Conservation (phyloP, 2,797 vertebrate species). For the Emys orbicularis region DNA sequence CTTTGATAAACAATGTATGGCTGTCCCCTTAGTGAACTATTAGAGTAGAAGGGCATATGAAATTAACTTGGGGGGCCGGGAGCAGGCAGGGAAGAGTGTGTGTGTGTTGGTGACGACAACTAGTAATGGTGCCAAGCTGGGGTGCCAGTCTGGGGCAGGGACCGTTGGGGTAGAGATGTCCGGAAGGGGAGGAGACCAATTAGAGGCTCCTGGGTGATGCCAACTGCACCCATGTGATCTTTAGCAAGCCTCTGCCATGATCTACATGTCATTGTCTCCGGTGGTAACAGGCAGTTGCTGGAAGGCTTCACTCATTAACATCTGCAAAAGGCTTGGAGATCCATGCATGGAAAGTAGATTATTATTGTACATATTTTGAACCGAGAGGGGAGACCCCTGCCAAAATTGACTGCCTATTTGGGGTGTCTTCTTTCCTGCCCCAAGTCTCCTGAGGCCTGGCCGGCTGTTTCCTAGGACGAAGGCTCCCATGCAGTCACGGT, state of each 20-base stretch:
- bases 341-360: not conserved
- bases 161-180: not conserved
- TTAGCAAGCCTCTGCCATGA: not conserved
- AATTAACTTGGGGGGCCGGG: not conserved
- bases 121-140: not conserved
- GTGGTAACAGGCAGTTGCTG: accelerated
- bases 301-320: accelerated
- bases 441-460: accelerated
- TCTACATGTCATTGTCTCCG: accelerated
- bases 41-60: not conserved
- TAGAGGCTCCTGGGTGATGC: not conserved
- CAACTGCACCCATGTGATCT: not conserved
- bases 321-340: not conserved
- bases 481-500: accelerated
- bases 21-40: not conserved
- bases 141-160: not conserved
- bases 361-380: not conserved
- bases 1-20: conserved; percentile 21
- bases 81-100: not conserved
- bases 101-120: not conserved
- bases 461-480: not conserved
- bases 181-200: not conserved
- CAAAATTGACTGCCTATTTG: not conserved
- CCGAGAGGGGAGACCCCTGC: not conserved
- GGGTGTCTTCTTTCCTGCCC: conserved; percentile 20